Conservation (phyloP, 2,797 vertebrate genomes). For the Australoheros facetus region DNA sequence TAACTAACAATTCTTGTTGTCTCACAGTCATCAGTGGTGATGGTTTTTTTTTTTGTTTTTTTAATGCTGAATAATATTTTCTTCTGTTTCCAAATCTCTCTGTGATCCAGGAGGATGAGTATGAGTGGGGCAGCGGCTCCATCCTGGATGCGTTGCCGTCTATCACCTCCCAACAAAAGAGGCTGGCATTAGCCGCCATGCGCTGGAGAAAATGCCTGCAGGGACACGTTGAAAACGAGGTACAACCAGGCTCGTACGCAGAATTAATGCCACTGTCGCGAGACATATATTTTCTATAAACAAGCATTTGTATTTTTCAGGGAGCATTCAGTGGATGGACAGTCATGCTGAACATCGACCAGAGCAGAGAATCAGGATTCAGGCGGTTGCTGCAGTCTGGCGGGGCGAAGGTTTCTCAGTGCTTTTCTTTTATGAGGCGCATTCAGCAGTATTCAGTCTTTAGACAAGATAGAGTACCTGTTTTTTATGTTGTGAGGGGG, state of each 20-base stretch:
- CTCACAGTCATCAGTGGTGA: too few species aligned
- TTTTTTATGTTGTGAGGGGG: too few species aligned
- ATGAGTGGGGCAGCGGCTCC: constrained; percentile 93
- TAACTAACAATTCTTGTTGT: too few species aligned
- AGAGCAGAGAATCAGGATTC: constrained; percentile 93
- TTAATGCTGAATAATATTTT: neutral
- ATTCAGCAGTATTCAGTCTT: neutral
- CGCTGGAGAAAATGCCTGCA: constrained; percentile 93
- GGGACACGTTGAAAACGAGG: constrained; percentile 68
- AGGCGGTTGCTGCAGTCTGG: constrained; percentile 94
- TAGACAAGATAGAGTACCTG: neutral
- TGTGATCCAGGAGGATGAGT: constrained; percentile 90
- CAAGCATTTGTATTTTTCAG: constrained; percentile 67
- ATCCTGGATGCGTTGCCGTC: constrained; percentile 89
- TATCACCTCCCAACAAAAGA: constrained; percentile 89
- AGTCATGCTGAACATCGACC: constrained; percentile 95
- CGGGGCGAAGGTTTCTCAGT: constrained; percentile 86
- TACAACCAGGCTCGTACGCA: constrained; percentile 20
- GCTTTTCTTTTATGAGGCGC: constrained; percentile 1
- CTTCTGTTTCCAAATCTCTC: neutral
- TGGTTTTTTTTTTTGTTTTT: neutral
- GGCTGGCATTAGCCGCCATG: constrained; percentile 90
- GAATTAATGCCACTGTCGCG: neutral
- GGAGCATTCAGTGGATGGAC: constrained; percentile 97
- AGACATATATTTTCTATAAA: neutral